Conservation (phyloP, 2,888 invertebrate species). For the Andrena bicolor region DNA sequence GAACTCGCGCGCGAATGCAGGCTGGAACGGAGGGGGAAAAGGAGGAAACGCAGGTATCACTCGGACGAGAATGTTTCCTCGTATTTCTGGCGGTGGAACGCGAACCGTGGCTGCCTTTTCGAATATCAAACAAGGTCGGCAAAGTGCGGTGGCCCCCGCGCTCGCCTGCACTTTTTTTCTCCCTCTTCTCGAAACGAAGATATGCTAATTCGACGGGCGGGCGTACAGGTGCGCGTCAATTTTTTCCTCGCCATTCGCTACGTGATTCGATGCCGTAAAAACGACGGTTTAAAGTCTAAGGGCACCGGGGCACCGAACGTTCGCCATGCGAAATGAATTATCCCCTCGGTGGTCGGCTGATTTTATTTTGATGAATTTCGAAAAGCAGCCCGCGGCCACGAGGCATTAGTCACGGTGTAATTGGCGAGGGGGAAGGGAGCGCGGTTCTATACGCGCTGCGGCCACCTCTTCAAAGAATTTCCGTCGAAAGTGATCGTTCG, state of each 20-base stretch:
- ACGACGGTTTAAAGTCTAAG: constrained; percentile 43
- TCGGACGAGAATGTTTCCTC: constrained; percentile 1
- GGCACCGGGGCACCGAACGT: constrained; percentile 35
- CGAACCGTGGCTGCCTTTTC: constrained; percentile 3
- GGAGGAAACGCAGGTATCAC: not conserved
- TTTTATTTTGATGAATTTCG: constrained; percentile 82
- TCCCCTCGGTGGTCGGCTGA: constrained; percentile 75
- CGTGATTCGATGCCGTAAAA: constrained; percentile 49
- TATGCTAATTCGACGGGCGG: constrained; percentile 35
- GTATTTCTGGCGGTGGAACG: constrained; percentile 1
- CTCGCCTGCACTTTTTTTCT: not conserved
- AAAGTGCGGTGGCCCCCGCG: not conserved
- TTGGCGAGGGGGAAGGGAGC: constrained; percentile 71
- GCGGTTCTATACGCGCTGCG: constrained; percentile 45
- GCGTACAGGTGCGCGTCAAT: constrained; percentile 49
- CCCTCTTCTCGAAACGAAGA: not conserved
- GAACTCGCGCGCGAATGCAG: constrained; percentile 9
- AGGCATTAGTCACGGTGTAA: constrained; percentile 82
- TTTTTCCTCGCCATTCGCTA: constrained; percentile 43
- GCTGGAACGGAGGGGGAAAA: not conserved
- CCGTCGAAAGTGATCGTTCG: constrained; percentile 41
- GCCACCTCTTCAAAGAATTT: constrained; percentile 50
- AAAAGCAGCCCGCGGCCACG: constrained; percentile 77
- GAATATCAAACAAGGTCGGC: constrained; percentile 21
- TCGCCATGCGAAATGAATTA: constrained; percentile 70